Conservation (phyloP, 2,888 invertebrate genomes). For the Leptopterna dolabrata region DNA sequence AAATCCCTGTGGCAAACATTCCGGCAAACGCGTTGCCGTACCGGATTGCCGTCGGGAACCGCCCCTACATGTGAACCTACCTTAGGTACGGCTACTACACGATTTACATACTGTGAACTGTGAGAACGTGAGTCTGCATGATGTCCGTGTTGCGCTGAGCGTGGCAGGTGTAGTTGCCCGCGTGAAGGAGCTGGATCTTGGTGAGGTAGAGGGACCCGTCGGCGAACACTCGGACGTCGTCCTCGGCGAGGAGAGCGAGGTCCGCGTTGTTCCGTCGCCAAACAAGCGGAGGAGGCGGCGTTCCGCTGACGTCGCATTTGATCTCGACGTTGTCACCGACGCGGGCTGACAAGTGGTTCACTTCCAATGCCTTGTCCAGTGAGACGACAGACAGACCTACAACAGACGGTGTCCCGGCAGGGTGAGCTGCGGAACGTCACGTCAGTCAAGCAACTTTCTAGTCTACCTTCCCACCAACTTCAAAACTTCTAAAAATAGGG, state of each 20-base stretch:
- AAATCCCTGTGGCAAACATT: no score
- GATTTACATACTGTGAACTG: constrained; percentile 77
- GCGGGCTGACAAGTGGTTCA: constrained; percentile 77
- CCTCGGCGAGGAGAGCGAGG: constrained; percentile 67
- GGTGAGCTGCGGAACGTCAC: constrained; percentile 21
- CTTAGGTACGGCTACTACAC: no score
- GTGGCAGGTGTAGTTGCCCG: constrained; percentile 83
- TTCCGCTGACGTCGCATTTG: constrained; percentile 80
- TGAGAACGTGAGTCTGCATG: constrained; percentile 79
- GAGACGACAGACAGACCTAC: constrained; percentile 78
- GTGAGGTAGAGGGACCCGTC: constrained; percentile 81
- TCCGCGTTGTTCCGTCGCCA: constrained; percentile 78
- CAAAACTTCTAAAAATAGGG: neutral
- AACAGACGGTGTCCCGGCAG: constrained; percentile 50
- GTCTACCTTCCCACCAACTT: neutral
- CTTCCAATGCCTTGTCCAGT: constrained; percentile 77
- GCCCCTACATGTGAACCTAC: no score
- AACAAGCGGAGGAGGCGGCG: constrained; percentile 77
- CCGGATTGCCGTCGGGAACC: no score
- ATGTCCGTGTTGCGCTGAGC: constrained; percentile 78
- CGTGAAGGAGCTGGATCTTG: constrained; percentile 78
- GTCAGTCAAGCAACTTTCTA: neutral
- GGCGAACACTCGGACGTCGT: constrained; percentile 74
- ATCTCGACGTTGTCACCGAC: constrained; percentile 83
- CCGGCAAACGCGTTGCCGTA: no score